phyloP scores from a whole-genome alignment of 2,888 invertebrate genomes.

The Machimus rusticus region DNA sequence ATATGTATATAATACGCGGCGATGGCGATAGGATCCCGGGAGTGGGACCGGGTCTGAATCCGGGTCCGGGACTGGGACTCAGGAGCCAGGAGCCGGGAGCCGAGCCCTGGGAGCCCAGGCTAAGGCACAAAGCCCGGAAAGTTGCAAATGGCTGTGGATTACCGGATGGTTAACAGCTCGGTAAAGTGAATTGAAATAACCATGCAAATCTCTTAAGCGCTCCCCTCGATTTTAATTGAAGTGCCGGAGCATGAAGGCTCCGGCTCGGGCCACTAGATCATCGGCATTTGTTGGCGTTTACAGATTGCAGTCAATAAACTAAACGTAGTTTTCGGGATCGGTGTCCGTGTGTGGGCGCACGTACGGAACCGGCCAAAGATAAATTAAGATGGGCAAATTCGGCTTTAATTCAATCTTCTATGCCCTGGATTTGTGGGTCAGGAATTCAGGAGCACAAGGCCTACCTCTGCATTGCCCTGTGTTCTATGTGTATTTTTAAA shows the following conservation, averaged over 20 bases:
- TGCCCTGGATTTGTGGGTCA: background rate
- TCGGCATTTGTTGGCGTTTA: slow-evolving; percentile 31
- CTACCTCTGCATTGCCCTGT: too few relatives aligned
- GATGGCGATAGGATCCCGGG: background rate
- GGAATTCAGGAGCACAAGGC: background rate
- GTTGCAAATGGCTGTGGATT: slow-evolving; percentile 35
- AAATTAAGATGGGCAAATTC: background rate
- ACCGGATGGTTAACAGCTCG: slow-evolving; percentile 35
- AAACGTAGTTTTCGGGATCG: background rate
- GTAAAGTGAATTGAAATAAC: slow-evolving; percentile 39
- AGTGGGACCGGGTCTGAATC: background rate
- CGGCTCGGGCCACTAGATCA: slow-evolving; percentile 1
- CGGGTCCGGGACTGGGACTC: background rate
- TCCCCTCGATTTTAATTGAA: slow-evolving; percentile 33
- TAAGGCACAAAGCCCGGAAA: background rate
- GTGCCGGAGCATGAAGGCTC: slow-evolving; percentile 10
- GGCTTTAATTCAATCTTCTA: background rate
- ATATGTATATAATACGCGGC: background rate
- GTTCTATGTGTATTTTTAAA: background rate
- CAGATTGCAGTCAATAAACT: slow-evolving; percentile 28
- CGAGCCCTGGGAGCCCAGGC: background rate
- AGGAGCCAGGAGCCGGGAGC: background rate
- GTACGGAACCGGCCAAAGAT: background rate
- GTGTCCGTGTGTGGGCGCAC: background rate
- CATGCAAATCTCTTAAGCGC: slow-evolving; percentile 35